phyloP scores from a whole-genome alignment of 2,888 invertebrate species.

The Amorpha juglandis region DNA sequence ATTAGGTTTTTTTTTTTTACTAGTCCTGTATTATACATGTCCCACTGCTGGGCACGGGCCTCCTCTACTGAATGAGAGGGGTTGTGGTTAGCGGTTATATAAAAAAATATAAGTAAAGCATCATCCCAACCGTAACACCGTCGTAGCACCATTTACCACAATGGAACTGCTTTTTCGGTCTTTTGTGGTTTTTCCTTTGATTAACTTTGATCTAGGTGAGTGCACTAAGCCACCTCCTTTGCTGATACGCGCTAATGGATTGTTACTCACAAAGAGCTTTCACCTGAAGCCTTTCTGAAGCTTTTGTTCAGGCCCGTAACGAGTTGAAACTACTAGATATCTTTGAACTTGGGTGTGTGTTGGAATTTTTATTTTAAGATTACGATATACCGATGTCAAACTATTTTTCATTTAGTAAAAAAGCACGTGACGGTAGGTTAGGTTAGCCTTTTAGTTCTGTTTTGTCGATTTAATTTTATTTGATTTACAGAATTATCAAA shows the following conservation, averaged over 20 bases:
- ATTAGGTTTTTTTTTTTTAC: too few relatives aligned
- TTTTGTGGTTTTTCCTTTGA: slow-evolving; percentile 80
- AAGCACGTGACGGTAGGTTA: too few relatives aligned
- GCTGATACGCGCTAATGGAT: slow-evolving; percentile 66
- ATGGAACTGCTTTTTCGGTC: slow-evolving; percentile 77
- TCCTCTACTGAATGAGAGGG: too few relatives aligned
- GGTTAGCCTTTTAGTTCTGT: too few relatives aligned
- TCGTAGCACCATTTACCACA: slow-evolving; percentile 63
- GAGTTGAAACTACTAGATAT: slow-evolving; percentile 3
- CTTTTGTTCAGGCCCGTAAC: slow-evolving; percentile 23
- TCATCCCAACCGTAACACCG: slow-evolving; percentile 30
- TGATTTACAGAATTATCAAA: too few relatives aligned
- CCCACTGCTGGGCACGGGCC: too few relatives aligned
- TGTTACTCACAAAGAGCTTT: slow-evolving; percentile 51
- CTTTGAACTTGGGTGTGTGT: neutral
- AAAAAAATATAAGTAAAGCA: slow-evolving; percentile 54
- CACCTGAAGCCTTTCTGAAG: slow-evolving; percentile 31
- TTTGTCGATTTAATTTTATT: too few relatives aligned
- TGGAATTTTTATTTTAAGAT: too few relatives aligned
- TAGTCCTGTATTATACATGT: too few relatives aligned
- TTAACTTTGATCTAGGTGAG: slow-evolving; percentile 84
- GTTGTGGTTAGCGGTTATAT: too few relatives aligned
- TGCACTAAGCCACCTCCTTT: slow-evolving; percentile 43
- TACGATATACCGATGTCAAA: too few relatives aligned
- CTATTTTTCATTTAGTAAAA: too few relatives aligned